These are phyloP conservation scores for Ophion ventricosus DNA, from an alignment of 2,888 invertebrate species.

Conservation along the genomic window DNA sequence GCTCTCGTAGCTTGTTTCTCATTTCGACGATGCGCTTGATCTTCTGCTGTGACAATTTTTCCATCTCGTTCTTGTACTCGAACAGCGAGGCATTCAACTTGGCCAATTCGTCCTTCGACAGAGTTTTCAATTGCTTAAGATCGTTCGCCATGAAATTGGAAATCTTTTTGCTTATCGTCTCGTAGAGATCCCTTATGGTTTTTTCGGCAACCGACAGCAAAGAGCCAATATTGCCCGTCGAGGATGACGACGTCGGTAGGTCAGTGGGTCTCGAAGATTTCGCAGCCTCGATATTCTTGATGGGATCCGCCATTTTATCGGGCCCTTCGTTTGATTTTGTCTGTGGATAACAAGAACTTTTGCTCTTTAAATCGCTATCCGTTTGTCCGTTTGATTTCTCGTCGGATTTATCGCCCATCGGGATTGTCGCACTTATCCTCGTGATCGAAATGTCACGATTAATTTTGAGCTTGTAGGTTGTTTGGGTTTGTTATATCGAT, in stretches of 20 bases:
- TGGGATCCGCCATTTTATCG: conserved; percentile 10
- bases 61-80: conserved; percentile 60
- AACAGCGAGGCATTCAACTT: conserved; percentile 53
- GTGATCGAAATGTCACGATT: conserved; percentile 16
- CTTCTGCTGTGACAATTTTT: conserved; percentile 64
- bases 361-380: conserved; percentile 6
- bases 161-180: conserved; percentile 54
- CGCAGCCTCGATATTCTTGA: conserved; percentile 36
- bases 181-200: conserved; percentile 61
- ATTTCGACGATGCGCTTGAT: conserved; percentile 56
- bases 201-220: conserved; percentile 54
- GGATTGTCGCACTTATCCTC: not conserved
- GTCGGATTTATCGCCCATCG: conserved; percentile 46
- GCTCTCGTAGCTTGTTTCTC: conserved; percentile 53
- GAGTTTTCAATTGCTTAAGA: conserved; percentile 53
- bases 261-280: conserved; percentile 26
- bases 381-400: conserved; percentile 24
- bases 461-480: conserved; percentile 37
- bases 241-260: conserved; percentile 4
- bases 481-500: not conserved
- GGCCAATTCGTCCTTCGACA: conserved; percentile 65
- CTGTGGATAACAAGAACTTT: not conserved
- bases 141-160: conserved; percentile 62
- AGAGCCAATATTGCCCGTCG: conserved; percentile 28
- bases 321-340: not conserved